These are phyloP conservation scores for Allacma fusca DNA, from an alignment of 2,888 invertebrate genomes.

Conservation along the genomic window DNA sequence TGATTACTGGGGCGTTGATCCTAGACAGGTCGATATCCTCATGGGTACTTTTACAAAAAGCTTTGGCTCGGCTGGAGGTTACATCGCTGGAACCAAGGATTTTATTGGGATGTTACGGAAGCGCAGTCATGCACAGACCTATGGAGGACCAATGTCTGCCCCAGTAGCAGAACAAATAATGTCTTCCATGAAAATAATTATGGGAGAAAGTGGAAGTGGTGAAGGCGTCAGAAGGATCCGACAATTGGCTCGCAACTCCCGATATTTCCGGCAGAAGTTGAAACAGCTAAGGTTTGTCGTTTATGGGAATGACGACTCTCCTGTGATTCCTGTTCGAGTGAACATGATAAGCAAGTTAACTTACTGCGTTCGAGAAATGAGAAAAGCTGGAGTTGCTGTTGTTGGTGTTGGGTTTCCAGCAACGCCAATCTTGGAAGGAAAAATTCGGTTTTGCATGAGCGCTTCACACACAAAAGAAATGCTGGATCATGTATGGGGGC, in stretches of 20 bases:
- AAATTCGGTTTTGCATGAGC: constrained; percentile 93
- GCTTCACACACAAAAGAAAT: constrained; percentile 95
- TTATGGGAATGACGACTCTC: constrained; percentile 92
- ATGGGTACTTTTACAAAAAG: constrained; percentile 99
- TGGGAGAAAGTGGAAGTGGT: constrained; percentile 81
- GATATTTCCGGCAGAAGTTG: constrained; percentile 79
- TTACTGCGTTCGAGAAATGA: constrained; percentile 84
- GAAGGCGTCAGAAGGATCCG: constrained; percentile 73
- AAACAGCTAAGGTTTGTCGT: constrained; percentile 89
- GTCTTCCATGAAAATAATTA: constrained; percentile 84
- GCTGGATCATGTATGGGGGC: constrained; percentile 78
- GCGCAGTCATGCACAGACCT: constrained; percentile 83
- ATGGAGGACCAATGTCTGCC: constrained; percentile 88
- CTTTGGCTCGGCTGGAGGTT: constrained; percentile 96
- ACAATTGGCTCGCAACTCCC: constrained; percentile 80
- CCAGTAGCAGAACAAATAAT: constrained; percentile 87
- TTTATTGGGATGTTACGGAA: constrained; percentile 79
- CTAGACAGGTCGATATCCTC: constrained; percentile 86
- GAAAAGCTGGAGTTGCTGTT: constrained; percentile 82
- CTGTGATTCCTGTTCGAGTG: constrained; percentile 94
- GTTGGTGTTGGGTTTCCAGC: constrained; percentile 99
- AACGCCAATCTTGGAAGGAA: constrained; percentile 89
- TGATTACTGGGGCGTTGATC: constrained; percentile 84
- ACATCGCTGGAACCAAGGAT: constrained; percentile 90
- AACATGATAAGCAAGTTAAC: constrained; percentile 95